phyloP scores from a whole-genome alignment of 1,140 invertebrate genomes.

The Brachionus sp. region DNA sequence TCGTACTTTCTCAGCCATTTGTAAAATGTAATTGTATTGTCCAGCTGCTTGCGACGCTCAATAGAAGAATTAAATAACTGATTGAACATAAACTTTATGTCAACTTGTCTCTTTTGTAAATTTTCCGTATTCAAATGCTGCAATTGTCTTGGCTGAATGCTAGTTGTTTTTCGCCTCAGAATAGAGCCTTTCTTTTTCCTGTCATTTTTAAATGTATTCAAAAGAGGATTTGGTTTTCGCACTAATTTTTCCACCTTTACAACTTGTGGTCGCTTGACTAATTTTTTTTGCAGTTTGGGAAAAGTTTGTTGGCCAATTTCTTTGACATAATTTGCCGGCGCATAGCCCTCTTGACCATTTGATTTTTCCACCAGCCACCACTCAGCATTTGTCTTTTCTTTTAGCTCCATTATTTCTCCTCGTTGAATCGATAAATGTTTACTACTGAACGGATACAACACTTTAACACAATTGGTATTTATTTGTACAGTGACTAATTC shows the following conservation, averaged over 20 bases:
- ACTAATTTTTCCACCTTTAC: neutral
- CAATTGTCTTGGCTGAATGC: conserved; percentile 49
- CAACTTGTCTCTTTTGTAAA: conserved; percentile 75
- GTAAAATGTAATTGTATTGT: conserved; percentile 86
- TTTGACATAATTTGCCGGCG: conserved; percentile 91
- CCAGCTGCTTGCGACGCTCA: conserved; percentile 52
- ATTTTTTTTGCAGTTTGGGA: conserved; percentile 34
- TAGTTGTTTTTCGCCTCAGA: conserved; percentile 12
- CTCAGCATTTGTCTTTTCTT: conserved; percentile 90
- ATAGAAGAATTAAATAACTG: conserved; percentile 75
- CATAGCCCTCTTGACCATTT: conserved; percentile 87
- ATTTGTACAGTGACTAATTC: conserved; percentile 78
- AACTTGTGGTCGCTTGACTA: conserved; percentile 49
- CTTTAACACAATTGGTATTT: conserved; percentile 78
- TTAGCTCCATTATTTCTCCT: conserved; percentile 71
- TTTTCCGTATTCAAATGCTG: conserved; percentile 68
- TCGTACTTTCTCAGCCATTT: conserved; percentile 95
- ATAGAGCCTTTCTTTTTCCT: neutral
- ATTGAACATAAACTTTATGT: conserved; percentile 74
- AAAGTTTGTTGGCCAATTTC: conserved; percentile 68
- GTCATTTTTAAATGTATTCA: neutral
- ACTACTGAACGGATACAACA: conserved; percentile 72
- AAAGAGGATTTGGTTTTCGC: neutral
- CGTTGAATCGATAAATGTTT: neutral
- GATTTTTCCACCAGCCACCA: conserved; percentile 96